A percentile compares a stretch with the other conserved stretches of the same genome.
These are phyloP conservation scores for Hippasteria phrygiana DNA, from an alignment of 53 echinoderm and acorn worm species.

Conservation along the genomic window DNA sequence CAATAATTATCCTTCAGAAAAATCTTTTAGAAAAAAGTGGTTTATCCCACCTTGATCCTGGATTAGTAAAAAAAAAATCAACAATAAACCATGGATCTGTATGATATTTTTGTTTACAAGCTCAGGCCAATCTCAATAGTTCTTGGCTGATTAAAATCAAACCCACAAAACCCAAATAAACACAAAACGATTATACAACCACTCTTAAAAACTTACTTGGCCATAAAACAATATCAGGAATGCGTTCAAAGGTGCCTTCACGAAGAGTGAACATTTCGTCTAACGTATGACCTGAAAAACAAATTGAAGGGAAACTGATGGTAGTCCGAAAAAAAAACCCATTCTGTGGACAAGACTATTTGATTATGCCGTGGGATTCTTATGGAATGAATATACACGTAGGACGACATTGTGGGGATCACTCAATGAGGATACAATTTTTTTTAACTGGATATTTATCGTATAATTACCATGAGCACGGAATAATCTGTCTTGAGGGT, in stretches of 20 bases:
- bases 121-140: no score
- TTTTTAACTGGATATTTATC: background rate
- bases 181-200: no score
- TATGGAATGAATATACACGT: no score
- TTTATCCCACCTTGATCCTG: no score
- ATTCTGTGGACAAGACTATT: background rate
- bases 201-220: constrained; percentile 76
- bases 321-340: background rate
- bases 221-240: constrained; percentile 98
- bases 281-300: constrained; percentile 87
- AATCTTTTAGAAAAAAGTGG: no score
- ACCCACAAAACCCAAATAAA: background rate
- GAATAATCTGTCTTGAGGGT: constrained; percentile 96
- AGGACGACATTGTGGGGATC: no score
- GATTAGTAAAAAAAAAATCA: no score
- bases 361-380: background rate
- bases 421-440: background rate
- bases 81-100: no score
- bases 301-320: background rate
- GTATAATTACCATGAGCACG: constrained; percentile 90
- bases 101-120: no score
- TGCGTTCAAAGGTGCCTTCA: constrained; percentile 83
- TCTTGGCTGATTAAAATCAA: background rate
- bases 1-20: no score
- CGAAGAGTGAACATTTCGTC: constrained; percentile 93